Percentiles rank a stretch among this genome's conserved stretches.
phyloP scores from a whole-genome alignment of 2,113 vertebrate species.

The Takifugu bimaculatus region DNA sequence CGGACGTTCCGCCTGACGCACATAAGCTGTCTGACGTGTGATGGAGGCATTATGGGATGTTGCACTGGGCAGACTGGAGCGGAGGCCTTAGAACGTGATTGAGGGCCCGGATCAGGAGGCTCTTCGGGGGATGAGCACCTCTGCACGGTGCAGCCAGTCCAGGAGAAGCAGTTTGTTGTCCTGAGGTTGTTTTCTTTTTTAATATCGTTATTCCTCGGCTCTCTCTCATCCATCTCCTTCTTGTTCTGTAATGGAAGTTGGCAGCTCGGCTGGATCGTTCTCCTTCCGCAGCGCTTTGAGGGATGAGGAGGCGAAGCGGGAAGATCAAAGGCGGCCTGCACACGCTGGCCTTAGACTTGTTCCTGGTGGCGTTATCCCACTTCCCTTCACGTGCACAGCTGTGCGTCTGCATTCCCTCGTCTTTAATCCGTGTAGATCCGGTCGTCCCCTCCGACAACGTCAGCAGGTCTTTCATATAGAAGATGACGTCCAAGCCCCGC shows the following conservation, averaged over 20 bases:
- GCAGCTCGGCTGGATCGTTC: conserved; percentile 6
- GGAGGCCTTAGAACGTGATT: conserved; percentile 44
- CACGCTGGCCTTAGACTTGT: conserved; percentile 51
- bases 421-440: background rate
- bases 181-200: background rate
- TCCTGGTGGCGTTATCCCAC: conserved; percentile 57
- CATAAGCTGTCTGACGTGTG: conserved; percentile 36
- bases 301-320: conserved; percentile 29
- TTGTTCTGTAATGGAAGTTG: conserved; percentile 29
- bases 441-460: conserved; percentile 20
- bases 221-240: conserved; percentile 12
- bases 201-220: background rate
- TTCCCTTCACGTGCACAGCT: conserved; percentile 13
- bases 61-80: conserved; percentile 6
- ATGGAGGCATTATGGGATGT: conserved; percentile 18
- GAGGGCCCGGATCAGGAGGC: conserved; percentile 35
- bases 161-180: conserved; percentile 4
- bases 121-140: conserved; percentile 14
- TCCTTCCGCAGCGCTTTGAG: conserved; percentile 28
- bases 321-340: conserved; percentile 54
- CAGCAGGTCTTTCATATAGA: conserved; percentile 47
- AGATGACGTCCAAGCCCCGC: conserved; percentile 27
- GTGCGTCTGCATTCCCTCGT: background rate
- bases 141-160: conserved; percentile 30
- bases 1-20: conserved; percentile 21